These are phyloP conservation scores for Linnaemya vulpina DNA, from an alignment of 2,888 invertebrate genomes.

Conservation along the genomic window DNA sequence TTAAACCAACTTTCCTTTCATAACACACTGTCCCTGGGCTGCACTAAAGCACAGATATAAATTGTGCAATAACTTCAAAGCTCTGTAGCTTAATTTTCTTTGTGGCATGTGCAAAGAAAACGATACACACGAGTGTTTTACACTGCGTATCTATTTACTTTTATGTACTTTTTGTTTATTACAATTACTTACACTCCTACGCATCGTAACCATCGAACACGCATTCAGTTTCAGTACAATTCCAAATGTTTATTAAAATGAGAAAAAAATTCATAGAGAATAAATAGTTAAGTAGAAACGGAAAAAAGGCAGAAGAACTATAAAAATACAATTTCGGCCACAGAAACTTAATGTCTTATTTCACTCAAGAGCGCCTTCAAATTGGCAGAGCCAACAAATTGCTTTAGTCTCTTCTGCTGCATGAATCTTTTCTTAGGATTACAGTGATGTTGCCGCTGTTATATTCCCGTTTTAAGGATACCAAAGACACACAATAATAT, in stretches of 20 bases:
- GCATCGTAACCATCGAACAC: neutral
- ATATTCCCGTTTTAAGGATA: slow-evolving; percentile 21
- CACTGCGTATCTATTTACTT: slow-evolving; percentile 53
- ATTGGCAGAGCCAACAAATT: slow-evolving; percentile 64
- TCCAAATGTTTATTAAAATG: slow-evolving; percentile 64
- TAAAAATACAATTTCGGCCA: slow-evolving; percentile 70
- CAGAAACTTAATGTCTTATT: slow-evolving; percentile 64
- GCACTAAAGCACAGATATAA: neutral
- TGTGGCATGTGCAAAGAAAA: slow-evolving; percentile 20
- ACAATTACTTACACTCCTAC: slow-evolving; percentile 35
- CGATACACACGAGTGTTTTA: slow-evolving; percentile 51
- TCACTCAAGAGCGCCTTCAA: slow-evolving; percentile 62
- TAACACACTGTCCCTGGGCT: slow-evolving; percentile 1
- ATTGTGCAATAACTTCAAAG: slow-evolving; percentile 38
- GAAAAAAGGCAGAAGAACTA: slow-evolving; percentile 57
- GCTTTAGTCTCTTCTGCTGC: slow-evolving; percentile 20
- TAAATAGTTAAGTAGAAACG: slow-evolving; percentile 37
- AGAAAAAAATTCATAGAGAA: slow-evolving; percentile 49
- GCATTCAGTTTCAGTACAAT: slow-evolving; percentile 13
- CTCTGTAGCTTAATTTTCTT: slow-evolving; percentile 29
- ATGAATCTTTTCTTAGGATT: slow-evolving; percentile 31
- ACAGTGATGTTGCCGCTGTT: slow-evolving; percentile 25
- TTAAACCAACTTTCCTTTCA: neutral
- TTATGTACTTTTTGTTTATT: slow-evolving; percentile 49
- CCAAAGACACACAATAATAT: slow-evolving; percentile 14